phyloP scores from a whole-genome alignment of 2,888 invertebrate species.

The Nysson spinosus region DNA sequence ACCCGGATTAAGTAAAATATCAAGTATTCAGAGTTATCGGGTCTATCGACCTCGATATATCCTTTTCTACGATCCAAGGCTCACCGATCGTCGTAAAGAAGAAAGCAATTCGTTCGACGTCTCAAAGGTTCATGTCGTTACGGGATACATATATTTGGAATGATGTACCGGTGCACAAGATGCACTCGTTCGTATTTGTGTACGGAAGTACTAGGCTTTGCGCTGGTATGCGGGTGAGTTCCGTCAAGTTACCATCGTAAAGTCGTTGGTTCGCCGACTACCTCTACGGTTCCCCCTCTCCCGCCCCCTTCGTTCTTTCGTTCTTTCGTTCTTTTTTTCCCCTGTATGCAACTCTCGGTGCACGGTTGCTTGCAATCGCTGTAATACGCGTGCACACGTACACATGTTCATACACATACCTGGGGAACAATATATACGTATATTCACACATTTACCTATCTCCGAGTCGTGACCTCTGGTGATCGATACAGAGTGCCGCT shows the following conservation, averaged over 20 bases:
- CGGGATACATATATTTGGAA: constrained; percentile 2
- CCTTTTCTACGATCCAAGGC: not conserved
- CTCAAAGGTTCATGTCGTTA: not conserved
- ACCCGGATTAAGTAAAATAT: not conserved
- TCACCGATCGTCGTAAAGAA: not conserved
- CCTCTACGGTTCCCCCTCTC: not conserved
- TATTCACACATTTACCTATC: constrained; percentile 48
- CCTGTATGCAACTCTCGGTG: constrained; percentile 24
- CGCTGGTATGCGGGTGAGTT: constrained; percentile 24
- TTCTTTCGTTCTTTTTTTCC: constrained; percentile 10
- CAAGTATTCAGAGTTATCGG: not conserved
- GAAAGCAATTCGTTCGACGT: not conserved
- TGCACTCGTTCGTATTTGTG: constrained; percentile 39
- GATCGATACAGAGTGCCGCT: constrained; percentile 62
- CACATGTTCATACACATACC: constrained; percentile 1
- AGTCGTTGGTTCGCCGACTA: constrained; percentile 45
- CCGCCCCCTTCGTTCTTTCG: constrained; percentile 6
- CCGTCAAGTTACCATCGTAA: constrained; percentile 41
- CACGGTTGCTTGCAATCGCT: constrained; percentile 46
- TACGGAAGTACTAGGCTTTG: constrained; percentile 41
- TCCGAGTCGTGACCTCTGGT: constrained; percentile 58
- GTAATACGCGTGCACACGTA: constrained; percentile 19
- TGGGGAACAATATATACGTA: constrained; percentile 9
- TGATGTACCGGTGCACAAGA: constrained; percentile 36
- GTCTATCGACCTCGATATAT: not conserved